These are phyloP conservation scores for Acipenser oxyrinchus DNA, from an alignment of 2,797 vertebrate genomes.

Conservation along the genomic window DNA sequence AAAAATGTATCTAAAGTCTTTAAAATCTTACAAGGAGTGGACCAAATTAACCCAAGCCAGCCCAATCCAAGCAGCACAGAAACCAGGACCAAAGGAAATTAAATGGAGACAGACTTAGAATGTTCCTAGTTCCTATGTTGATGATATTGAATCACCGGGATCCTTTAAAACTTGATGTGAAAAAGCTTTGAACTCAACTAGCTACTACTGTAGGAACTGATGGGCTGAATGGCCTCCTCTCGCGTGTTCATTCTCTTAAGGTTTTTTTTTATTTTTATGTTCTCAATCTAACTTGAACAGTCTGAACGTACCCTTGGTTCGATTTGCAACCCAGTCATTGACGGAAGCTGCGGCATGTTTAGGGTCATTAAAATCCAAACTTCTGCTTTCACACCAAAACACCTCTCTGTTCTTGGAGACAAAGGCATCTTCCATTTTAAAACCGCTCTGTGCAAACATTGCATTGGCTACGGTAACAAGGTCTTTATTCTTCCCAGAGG, in stretches of 20 bases:
- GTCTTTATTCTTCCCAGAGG: constrained; percentile 79
- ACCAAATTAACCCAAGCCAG: no score
- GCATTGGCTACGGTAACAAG: constrained; percentile 79
- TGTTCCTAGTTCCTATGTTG: no score
- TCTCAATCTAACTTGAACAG: background rate
- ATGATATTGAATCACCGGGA: no score
- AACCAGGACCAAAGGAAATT: no score
- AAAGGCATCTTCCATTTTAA: constrained; percentile 70
- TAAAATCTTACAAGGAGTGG: no score
- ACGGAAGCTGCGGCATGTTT: constrained; percentile 64
- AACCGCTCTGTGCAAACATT: constrained; percentile 71
- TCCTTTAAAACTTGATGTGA: no score
- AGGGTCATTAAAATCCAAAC: constrained; percentile 67
- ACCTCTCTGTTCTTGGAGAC: constrained; percentile 74
- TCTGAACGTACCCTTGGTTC: constrained; percentile 69
- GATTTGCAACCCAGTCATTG: constrained; percentile 84
- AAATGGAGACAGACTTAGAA: no score
- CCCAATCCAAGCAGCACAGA: no score
- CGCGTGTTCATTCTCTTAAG: accelerated
- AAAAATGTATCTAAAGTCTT: no score
- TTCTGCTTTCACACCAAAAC: constrained; percentile 73
- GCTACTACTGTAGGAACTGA: no score
- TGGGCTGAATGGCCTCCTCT: background rate
- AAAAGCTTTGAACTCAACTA: no score
- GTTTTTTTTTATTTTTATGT: background rate